A percentile compares a stretch with the other conserved stretches of the same genome.
Evolutionary conservation across 2,113 vertebrate species (phyloP).

Genomic region (Apodemus sylvaticus): DNA sequence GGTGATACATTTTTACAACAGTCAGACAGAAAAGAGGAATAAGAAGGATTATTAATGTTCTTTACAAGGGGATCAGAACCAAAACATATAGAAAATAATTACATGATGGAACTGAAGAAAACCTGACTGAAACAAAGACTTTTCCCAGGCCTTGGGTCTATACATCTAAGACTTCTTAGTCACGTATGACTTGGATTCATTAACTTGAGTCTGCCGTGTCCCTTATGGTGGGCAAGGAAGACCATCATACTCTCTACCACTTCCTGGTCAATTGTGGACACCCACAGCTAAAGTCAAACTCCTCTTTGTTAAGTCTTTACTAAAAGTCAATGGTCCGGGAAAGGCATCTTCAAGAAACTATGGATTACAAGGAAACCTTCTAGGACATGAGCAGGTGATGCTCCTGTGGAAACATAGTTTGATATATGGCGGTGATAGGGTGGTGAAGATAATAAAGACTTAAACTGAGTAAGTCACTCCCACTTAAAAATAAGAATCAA

Average conservation of each 20-base stretch:
- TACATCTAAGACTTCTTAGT: not conserved
- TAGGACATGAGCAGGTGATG: accelerated
- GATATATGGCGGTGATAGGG: accelerated
- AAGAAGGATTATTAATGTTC: not conserved
- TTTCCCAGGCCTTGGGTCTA: not conserved
- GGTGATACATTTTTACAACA: not conserved
- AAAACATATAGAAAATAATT: not conserved
- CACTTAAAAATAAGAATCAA: not conserved
- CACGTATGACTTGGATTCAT: not conserved
- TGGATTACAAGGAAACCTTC: not conserved
- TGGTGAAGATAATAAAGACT: not conserved
- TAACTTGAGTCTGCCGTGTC: not conserved
- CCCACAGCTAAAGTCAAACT: not conserved
- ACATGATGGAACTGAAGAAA: conserved; percentile 56
- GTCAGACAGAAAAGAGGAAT: not conserved
- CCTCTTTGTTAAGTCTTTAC: not conserved
- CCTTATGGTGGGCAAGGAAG: not conserved
- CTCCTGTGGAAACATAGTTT: too few species aligned
- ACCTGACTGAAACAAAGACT: not conserved
- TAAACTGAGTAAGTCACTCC: not conserved
- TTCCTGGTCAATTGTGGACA: not conserved
- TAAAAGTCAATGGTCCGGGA: not conserved
- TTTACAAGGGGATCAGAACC: not conserved
- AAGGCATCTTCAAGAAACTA: not conserved
- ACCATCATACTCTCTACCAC: not conserved